phyloP scores from a whole-genome alignment of 2,888 invertebrate genomes.

The Spodoptera exigua region DNA sequence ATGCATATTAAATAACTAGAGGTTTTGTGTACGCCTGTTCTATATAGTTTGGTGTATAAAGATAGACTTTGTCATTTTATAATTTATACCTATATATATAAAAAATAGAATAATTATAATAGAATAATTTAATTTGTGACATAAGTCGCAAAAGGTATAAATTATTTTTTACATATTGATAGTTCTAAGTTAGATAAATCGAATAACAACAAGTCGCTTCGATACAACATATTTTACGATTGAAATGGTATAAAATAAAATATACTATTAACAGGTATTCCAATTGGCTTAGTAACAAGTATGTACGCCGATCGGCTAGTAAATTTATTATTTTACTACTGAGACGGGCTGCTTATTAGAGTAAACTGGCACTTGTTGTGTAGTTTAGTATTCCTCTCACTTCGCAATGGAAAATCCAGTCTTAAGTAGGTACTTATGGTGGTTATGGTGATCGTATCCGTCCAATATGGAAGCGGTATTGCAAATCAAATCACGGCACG shows the following conservation, averaged over 20 bases:
- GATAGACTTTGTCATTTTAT: too few relatives aligned
- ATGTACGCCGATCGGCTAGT: slow-evolving; percentile 11
- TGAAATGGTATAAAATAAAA: slow-evolving; percentile 31
- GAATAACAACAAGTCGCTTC: slow-evolving; percentile 22
- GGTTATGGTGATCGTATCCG: slow-evolving; percentile 19
- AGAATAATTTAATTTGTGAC: too few relatives aligned
- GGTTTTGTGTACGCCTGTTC: too few relatives aligned
- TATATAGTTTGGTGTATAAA: too few relatives aligned
- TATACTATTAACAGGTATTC: slow-evolving; percentile 15
- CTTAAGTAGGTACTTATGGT: slow-evolving; percentile 11
- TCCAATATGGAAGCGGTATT: slow-evolving; percentile 37
- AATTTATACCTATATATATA: too few relatives aligned
- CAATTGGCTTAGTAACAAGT: slow-evolving; percentile 22
- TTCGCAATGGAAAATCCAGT: slow-evolving; percentile 23
- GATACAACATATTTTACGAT: slow-evolving; percentile 21
- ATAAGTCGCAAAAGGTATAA: too few relatives aligned
- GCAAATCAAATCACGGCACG: slow-evolving; percentile 46
- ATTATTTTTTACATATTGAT: background rate
- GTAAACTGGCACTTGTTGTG: slow-evolving; percentile 26
- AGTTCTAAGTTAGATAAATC: background rate
- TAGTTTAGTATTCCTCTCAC: slow-evolving; percentile 31
- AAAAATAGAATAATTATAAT: too few relatives aligned
- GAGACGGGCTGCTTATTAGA: slow-evolving; percentile 12
- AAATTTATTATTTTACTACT: slow-evolving; percentile 39
- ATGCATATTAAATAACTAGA: too few relatives aligned